A percentile compares a stretch with the other conserved stretches of the same genome.
These are phyloP conservation scores for Nasonia giraulti DNA, from an alignment of 1,140 invertebrate species.

Conservation along the genomic window DNA sequence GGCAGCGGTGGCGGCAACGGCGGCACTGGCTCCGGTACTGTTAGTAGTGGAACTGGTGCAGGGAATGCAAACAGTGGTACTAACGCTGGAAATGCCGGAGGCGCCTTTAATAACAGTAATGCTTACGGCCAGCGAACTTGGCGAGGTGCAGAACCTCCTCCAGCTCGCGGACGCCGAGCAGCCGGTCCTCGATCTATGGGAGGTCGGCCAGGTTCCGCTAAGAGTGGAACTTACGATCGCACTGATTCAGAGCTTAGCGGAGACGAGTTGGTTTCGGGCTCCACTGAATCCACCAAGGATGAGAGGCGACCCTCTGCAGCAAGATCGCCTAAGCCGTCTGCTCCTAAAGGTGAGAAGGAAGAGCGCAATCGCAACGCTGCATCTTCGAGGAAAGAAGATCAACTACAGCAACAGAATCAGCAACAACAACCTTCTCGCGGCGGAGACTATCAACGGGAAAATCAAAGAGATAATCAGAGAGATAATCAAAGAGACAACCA, in stretches of 20 bases:
- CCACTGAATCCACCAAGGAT: constrained; percentile 74
- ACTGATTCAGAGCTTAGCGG: constrained; percentile 78
- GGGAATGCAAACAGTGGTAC: neutral
- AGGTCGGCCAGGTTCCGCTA: constrained; percentile 64
- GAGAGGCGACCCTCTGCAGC: constrained; percentile 64
- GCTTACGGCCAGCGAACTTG: constrained; percentile 66
- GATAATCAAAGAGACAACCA: too few relatives aligned
- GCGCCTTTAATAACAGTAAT: constrained; percentile 57
- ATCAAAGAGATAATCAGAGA: too few relatives aligned
- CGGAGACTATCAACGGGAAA: neutral
- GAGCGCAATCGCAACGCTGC: constrained; percentile 74
- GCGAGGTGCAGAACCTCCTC: constrained; percentile 19
- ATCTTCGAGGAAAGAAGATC: constrained; percentile 27
- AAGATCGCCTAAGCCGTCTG: constrained; percentile 69
- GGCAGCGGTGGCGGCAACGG: constrained; percentile 45
- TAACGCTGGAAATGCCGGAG: constrained; percentile 56
- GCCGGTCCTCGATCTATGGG: constrained; percentile 58
- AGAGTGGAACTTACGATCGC: constrained; percentile 71
- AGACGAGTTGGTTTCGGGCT: constrained; percentile 75
- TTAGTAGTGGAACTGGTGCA: constrained; percentile 7
- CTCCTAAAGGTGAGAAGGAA: constrained; percentile 76
- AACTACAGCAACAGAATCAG: neutral
- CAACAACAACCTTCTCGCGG: neutral
- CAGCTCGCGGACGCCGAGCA: constrained; percentile 64
- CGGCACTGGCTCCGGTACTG: neutral